Conservation (phyloP, 2,113 vertebrate genomes). For the Grus americana region DNA sequence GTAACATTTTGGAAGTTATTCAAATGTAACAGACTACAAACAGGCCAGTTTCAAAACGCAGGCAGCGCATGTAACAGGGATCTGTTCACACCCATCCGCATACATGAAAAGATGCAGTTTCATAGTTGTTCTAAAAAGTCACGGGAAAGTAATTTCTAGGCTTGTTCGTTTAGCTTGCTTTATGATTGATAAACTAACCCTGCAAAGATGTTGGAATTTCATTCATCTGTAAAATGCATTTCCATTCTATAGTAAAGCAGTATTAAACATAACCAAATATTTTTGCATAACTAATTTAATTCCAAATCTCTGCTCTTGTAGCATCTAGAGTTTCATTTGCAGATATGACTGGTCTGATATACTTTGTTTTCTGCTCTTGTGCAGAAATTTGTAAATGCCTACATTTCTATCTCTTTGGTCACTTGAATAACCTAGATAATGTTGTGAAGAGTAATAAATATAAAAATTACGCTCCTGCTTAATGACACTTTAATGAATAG, state of each 20-base stretch:
- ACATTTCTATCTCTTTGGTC: not conserved
- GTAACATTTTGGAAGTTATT: not conserved
- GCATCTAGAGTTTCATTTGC: not conserved
- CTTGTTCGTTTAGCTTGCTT: not conserved
- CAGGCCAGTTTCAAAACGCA: not conserved
- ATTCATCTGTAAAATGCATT: not conserved
- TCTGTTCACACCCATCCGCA: not conserved
- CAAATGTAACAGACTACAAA: not conserved
- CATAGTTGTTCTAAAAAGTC: not conserved
- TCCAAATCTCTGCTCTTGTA: not conserved
- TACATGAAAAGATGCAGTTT: not conserved
- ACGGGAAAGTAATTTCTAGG: not conserved
- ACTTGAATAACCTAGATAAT: not conserved
- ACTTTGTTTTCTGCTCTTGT: not conserved
- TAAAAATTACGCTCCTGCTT: not conserved
- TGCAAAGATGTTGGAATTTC: not conserved
- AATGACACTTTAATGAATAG: not conserved
- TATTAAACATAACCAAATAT: not conserved
- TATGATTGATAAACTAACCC: not conserved
- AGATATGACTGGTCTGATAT: not conserved
- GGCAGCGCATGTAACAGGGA: not conserved
- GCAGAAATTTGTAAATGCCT: not conserved
- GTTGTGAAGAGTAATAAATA: not conserved
- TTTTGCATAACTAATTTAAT: not conserved
- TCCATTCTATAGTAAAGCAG: not conserved